Percentiles rank a stretch among this genome's conserved stretches.
Evolutionary conservation across 2,888 invertebrate species (phyloP).

Genomic region (Adineta ricciae): DNA sequence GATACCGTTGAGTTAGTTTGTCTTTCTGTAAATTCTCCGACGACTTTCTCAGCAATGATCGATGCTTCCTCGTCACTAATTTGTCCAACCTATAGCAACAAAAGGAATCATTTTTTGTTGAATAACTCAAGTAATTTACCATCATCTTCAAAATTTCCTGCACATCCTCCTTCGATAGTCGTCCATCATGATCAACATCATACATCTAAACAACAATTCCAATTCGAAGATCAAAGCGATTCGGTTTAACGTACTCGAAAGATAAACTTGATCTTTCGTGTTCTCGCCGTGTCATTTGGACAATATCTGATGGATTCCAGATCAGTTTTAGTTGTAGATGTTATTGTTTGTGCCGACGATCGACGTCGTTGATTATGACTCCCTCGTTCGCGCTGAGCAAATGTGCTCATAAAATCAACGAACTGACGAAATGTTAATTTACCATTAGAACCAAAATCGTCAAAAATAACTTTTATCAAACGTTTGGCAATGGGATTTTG

Average conservation of each 20-base stretch:
- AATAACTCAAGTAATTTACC: not conserved
- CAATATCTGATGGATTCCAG: not conserved
- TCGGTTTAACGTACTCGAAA: not conserved
- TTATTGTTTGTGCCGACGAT: not conserved
- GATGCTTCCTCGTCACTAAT: slow-evolving; percentile 17
- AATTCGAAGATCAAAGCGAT: not conserved
- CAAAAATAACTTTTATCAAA: not conserved
- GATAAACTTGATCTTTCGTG: not conserved
- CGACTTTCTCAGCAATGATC: slow-evolving; percentile 8
- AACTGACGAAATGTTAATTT: not conserved
- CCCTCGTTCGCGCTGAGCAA: not conserved
- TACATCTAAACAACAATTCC: not conserved
- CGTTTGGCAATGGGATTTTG: not conserved
- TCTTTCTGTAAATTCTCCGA: not conserved
- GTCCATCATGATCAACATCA: slow-evolving; percentile 5
- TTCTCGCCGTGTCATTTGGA: not conserved
- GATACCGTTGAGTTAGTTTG: not conserved
- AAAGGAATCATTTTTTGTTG: not conserved
- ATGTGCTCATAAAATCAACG: slow-evolving; percentile 12
- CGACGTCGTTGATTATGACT: not conserved
- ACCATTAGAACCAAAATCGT: not conserved
- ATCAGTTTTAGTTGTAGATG: not conserved
- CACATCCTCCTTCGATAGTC: not conserved
- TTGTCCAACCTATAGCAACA: not conserved
- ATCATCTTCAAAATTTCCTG: slow-evolving; percentile 5